Percentiles rank a stretch among this genome's conserved stretches.
These are phyloP conservation scores for Nematostella vectensis DNA, from an alignment of 92 coral and sea anemone genomes.

Conservation along the genomic window DNA sequence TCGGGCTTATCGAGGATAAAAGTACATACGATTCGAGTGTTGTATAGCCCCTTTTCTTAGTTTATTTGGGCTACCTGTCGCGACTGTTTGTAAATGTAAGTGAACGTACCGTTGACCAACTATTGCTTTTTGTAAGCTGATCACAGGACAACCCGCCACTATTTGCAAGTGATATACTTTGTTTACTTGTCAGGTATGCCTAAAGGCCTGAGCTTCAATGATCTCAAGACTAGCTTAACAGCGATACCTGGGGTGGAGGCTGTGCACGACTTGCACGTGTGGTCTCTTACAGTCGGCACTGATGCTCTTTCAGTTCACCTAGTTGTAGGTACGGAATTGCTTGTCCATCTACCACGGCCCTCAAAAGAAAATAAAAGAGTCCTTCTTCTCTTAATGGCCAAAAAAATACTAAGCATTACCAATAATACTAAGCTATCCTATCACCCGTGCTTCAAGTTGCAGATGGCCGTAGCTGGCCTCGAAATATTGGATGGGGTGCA, in stretches of 20 bases:
- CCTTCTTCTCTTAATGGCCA: neutral
- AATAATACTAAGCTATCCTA: neutral
- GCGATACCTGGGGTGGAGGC: constrained; percentile 81
- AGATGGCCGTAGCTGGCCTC: no score
- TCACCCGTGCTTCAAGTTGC: no score
- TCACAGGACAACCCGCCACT: no score
- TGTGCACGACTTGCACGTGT: constrained; percentile 91
- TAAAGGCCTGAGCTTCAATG: constrained; percentile 68
- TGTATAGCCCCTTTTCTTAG: no score
- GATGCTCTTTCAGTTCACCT: constrained; percentile 85
- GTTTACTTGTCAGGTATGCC: constrained; percentile 77
- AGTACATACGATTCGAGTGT: no score
- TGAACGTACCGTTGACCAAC: no score
- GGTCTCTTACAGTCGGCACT: constrained; percentile 96
- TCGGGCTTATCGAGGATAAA: no score
- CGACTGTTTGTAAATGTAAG: no score
- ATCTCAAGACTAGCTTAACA: constrained; percentile 55
- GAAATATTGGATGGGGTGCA: no score
- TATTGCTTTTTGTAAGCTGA: no score
- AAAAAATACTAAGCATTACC: neutral
- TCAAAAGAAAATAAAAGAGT: neutral
- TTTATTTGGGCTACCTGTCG: no score
- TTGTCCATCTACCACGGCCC: neutral
- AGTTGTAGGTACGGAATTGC: constrained; percentile 61
- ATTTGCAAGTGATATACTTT: no score